These are phyloP conservation scores for Bubalus kerabau DNA, from an alignment of 2,113 vertebrate species.

Conservation along the genomic window DNA sequence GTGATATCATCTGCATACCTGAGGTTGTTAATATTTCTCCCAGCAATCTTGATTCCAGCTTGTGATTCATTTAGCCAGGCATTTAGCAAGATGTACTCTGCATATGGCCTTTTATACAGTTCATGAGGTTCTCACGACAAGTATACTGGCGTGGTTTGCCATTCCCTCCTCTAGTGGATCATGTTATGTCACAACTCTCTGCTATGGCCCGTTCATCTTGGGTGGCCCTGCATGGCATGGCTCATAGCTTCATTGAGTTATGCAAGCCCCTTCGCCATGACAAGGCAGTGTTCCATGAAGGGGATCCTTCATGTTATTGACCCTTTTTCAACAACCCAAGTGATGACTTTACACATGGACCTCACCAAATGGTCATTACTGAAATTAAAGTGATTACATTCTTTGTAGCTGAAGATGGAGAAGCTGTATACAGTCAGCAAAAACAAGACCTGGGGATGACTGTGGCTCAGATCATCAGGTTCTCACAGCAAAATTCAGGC, in stretches of 20 bases:
- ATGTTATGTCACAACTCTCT: neutral
- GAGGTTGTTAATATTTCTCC: neutral
- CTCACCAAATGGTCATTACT: neutral
- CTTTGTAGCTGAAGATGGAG: neutral
- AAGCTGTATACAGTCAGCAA: neutral
- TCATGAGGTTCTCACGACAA: accelerated
- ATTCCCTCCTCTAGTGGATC: neutral
- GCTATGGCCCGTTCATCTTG: neutral
- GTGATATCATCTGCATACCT: neutral
- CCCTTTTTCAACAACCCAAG: neutral
- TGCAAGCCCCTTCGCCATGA: accelerated
- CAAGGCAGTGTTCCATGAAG: neutral
- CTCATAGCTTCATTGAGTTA: neutral
- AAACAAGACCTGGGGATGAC: neutral
- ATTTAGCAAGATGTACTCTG: no score
- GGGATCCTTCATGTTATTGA: neutral
- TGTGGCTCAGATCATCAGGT: neutral
- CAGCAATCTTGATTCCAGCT: neutral
- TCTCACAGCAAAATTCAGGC: neutral
- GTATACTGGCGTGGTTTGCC: neutral
- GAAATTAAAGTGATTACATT: neutral
- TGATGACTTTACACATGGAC: neutral
- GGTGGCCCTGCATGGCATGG: neutral
- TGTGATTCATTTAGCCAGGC: neutral
- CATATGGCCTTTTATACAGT: no score